These are phyloP conservation scores for Aricia artaxerxes DNA, from an alignment of 2,888 invertebrate genomes.

Conservation along the genomic window DNA sequence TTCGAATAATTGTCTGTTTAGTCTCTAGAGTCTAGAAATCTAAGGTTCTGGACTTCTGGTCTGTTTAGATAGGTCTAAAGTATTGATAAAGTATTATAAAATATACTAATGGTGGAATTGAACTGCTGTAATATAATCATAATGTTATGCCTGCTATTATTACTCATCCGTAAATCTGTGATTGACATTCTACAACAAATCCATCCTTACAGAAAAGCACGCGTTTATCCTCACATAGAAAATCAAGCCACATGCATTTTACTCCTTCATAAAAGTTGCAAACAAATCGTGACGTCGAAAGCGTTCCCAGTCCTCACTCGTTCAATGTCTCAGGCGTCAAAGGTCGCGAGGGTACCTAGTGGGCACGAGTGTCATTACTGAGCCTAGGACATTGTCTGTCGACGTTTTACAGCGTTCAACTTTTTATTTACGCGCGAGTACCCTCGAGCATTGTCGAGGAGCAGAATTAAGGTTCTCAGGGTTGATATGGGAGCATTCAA, in stretches of 20 bases:
- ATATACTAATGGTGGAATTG: not conserved
- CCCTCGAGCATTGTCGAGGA: constrained; percentile 73
- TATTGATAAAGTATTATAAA: not conserved
- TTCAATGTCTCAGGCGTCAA: constrained; percentile 35
- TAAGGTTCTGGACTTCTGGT: not conserved
- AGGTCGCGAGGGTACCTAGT: constrained; percentile 62
- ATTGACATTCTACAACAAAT: not conserved
- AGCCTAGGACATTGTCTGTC: constrained; percentile 74
- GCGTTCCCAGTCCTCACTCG: constrained; percentile 17
- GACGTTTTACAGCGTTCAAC: constrained; percentile 70
- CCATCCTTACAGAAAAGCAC: not conserved
- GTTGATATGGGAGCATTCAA: constrained; percentile 80
- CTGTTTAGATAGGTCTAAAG: not conserved
- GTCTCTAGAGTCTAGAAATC: not conserved
- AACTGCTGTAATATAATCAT: too few species aligned
- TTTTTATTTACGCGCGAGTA: constrained; percentile 80
- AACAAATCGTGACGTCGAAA: not conserved
- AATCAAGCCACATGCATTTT: not conserved
- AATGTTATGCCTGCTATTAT: too few species aligned
- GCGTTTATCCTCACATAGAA: not conserved
- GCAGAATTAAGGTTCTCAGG: constrained; percentile 76
- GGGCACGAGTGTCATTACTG: constrained; percentile 69
- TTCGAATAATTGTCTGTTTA: constrained; percentile 1
- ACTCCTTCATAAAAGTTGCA: not conserved
- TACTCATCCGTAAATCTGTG: too few species aligned